Percentiles rank a stretch among this genome's conserved stretches.
These are phyloP conservation scores for Tachysurus fulvidraco DNA, from an alignment of 2,113 vertebrate genomes.

Conservation along the genomic window DNA sequence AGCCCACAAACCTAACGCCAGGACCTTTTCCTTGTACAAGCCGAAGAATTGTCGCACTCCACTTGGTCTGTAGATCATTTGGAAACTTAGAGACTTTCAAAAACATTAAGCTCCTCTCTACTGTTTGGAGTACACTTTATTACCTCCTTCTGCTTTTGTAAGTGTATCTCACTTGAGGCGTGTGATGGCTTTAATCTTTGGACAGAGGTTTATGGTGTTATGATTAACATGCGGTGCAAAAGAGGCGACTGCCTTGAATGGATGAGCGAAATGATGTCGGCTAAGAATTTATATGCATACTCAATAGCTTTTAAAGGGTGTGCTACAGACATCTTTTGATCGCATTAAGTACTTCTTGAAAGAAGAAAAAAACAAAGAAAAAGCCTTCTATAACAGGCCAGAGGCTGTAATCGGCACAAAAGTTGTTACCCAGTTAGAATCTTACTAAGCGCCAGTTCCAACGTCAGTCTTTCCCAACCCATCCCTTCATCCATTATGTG, in stretches of 20 bases:
- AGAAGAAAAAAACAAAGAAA: conserved; percentile 62
- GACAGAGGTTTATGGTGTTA: conserved; percentile 45
- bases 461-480: conserved; percentile 36
- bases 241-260: conserved; percentile 44
- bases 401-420: conserved; percentile 51
- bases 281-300: conserved; percentile 59
- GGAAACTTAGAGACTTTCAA: conserved; percentile 28
- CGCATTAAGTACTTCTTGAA: conserved; percentile 58
- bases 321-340: conserved; percentile 61
- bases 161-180: conserved; percentile 51
- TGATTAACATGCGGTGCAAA: conserved; percentile 56
- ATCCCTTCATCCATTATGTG: conserved; percentile 61
- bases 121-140: conserved; percentile 46
- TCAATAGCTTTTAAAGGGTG: conserved; percentile 68
- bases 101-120: conserved; percentile 6
- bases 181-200: conserved; percentile 63
- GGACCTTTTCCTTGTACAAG: not conserved
- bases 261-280: conserved; percentile 53
- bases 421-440: conserved; percentile 54
- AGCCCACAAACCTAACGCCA: conserved; percentile 1
- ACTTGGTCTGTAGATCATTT: conserved; percentile 16
- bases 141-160: conserved; percentile 57
- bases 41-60: not conserved
- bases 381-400: conserved; percentile 49
- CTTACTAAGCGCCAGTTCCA: conserved; percentile 59